Conservation (phyloP, 1,140 invertebrate species). For the Euschistus heros region DNA sequence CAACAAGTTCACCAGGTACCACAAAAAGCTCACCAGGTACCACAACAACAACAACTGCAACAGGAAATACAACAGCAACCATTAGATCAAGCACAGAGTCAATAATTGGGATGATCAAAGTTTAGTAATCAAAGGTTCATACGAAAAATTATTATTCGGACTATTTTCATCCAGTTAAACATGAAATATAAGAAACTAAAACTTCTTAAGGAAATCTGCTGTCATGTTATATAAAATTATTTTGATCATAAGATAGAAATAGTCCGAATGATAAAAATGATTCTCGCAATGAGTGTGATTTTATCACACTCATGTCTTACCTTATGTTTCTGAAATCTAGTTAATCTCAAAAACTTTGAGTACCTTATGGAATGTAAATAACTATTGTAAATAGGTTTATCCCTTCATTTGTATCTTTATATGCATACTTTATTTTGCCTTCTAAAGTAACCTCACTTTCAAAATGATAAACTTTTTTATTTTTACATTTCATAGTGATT, state of each 20-base stretch:
- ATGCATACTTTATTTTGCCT: no score
- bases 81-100: background rate
- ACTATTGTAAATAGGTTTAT: constrained; percentile 13
- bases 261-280: background rate
- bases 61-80: background rate
- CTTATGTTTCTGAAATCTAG: background rate
- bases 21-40: background rate
- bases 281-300: background rate
- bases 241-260: constrained; percentile 8
- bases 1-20: background rate
- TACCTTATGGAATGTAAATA: constrained; percentile 7
- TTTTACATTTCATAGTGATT: no score
- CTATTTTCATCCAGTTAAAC: constrained; percentile 2
- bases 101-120: background rate
- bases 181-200: background rate
- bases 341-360: background rate
- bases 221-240: background rate
- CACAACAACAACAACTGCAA: background rate
- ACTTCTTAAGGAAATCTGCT: background rate
- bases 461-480: no score
- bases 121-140: background rate
- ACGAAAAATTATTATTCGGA: constrained; percentile 6
- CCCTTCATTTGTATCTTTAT: no score
- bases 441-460: no score
- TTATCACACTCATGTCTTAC: background rate